Conservation (phyloP, 37 sponge, comb jelly and placozoan species). For the Cliona cf. orientalis region DNA sequence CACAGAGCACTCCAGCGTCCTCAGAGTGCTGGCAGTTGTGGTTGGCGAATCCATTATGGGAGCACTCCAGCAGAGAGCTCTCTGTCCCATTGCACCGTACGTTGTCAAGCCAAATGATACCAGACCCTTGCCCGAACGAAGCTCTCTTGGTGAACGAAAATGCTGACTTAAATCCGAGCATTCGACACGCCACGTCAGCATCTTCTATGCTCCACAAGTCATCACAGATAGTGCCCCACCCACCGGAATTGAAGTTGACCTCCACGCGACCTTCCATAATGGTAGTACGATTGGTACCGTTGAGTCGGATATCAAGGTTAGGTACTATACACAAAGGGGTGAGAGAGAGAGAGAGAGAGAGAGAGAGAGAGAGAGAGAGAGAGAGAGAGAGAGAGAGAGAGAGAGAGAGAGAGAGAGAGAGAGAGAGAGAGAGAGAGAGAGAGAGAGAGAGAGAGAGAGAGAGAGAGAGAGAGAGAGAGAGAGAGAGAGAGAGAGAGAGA, state of each 20-base stretch:
- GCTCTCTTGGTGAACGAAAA: not conserved
- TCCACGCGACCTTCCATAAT: slow-evolving; percentile 49
- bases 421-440: too few species aligned
- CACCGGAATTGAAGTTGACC: slow-evolving; percentile 56
- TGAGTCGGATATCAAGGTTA: slow-evolving; percentile 10
- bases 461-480: not conserved
- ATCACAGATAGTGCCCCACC: slow-evolving; percentile 75
- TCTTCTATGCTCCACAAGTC: slow-evolving; percentile 46
- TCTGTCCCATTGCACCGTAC: slow-evolving; percentile 51
- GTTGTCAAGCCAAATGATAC: slow-evolving; percentile 62
- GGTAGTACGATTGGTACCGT: not conserved
- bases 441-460: not conserved
- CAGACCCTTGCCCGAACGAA: slow-evolving; percentile 33
- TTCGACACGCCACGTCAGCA: slow-evolving; percentile 66
- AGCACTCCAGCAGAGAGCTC: slow-evolving; percentile 47
- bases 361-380: not conserved
- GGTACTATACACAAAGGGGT: not conserved
- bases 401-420: not conserved
- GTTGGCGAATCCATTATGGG: slow-evolving; percentile 31
- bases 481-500: slow-evolving; percentile 2
- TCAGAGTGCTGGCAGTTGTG: slow-evolving; percentile 54
- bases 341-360: not conserved
- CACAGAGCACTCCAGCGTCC: slow-evolving; percentile 47
- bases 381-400: not conserved
- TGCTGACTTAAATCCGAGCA: slow-evolving; percentile 46